phyloP scores from a whole-genome alignment of 2,113 vertebrate species.

The Urocitellus parryii region DNA sequence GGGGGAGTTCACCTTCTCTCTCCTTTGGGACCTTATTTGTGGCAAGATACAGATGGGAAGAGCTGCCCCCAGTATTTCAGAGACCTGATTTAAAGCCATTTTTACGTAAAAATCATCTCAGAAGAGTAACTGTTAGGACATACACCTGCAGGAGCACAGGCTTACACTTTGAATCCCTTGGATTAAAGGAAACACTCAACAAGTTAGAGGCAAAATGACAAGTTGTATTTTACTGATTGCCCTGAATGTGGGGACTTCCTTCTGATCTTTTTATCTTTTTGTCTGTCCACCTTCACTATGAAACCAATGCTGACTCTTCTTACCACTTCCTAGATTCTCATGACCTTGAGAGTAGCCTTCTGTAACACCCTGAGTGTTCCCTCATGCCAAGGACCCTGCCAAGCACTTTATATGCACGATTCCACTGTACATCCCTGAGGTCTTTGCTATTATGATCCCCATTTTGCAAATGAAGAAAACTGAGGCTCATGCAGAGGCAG shows the following conservation, averaged over 20 bases:
- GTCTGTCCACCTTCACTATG: background rate
- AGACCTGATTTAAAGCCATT: background rate
- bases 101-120: background rate
- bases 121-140: background rate
- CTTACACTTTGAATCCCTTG: background rate
- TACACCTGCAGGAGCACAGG: background rate
- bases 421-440: background rate
- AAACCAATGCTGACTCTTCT: background rate
- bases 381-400: too few relatives aligned
- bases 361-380: background rate
- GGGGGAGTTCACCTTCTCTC: background rate
- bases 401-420: background rate
- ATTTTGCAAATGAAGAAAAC: conserved; percentile 1
- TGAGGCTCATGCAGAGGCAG: background rate
- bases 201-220: background rate
- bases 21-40: background rate
- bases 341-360: background rate
- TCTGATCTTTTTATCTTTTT: background rate
- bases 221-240: background rate
- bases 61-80: background rate
- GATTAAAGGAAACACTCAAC: background rate
- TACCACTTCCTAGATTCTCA: background rate
- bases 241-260: background rate
- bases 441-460: background rate
- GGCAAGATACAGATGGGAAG: background rate